Conservation (phyloP, 2,113 vertebrate species). For the Myotis lucifugus region DNA sequence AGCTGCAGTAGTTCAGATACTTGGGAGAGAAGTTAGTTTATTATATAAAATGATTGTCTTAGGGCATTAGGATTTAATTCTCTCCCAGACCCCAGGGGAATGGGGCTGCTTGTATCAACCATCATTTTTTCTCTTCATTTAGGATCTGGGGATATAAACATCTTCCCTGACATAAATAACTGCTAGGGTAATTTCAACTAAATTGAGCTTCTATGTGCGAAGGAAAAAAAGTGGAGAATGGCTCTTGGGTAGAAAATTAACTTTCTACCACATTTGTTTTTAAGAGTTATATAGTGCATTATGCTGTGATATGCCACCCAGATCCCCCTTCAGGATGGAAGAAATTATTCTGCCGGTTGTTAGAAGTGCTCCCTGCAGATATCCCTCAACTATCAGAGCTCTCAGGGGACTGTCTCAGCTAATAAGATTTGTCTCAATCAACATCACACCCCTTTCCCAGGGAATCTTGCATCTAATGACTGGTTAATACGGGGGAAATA, state of each 20-base stretch:
- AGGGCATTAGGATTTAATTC: not conserved
- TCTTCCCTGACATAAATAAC: not conserved
- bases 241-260: not conserved
- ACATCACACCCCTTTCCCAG: not conserved
- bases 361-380: not conserved
- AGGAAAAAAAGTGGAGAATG: not conserved
- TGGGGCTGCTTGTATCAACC: not conserved
- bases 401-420: not conserved
- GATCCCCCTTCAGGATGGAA: not conserved
- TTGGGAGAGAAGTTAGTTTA: not conserved
- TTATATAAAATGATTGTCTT: not conserved
- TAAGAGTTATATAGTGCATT: not conserved
- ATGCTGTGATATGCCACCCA: not conserved
- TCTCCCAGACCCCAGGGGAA: not conserved
- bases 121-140: not conserved
- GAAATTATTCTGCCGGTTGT: not conserved
- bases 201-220: not conserved
- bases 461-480: not conserved
- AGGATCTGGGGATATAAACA: not conserved
- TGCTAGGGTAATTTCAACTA: not conserved
- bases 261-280: not conserved
- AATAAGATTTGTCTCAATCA: not conserved
- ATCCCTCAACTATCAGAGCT: not conserved
- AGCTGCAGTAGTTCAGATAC: not conserved
- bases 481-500: not conserved